Base-by-base conservation (phyloP, 2,888 invertebrate species). In the Urechis unicinctus region DNA sequence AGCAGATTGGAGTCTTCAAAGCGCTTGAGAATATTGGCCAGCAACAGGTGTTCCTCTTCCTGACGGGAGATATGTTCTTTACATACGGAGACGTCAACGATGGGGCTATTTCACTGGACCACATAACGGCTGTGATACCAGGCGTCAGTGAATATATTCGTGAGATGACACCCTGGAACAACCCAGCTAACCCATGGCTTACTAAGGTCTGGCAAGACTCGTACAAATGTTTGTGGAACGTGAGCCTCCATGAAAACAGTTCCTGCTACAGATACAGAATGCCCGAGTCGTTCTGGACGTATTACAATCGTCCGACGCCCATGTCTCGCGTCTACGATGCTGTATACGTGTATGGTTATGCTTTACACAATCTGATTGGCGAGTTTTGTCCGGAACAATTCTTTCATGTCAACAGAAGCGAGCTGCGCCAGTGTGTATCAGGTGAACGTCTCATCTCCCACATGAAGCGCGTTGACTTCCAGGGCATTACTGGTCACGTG, bases 301-400 rank as follows among this genome's bases (percentile, higher is more conserved):
- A 47, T 21, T 2, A 50, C 36, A 13, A 6, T 25, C 22, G 9
- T 17, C 43, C 24, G 44, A 5, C 51, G 4, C 30, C 22, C 4
- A 43, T 26, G 1, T 57, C 56, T 9, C 50, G 55, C 29, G 58
- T 60, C 21, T 64, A 68, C 13, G 71, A 71, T 47, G 64, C 63
- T 22, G 66, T 70, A 1, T 64, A 64, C 50, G 66, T 66, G 1
- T 62, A 65, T 36, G 69, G 68, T 2, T 51, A 62, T 48, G 69
- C 68, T 1, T 36, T 70, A 3, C 56, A 68, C 41, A 57, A 53
- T 9, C 59, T 69, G 28, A 64, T 69, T 0, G 30, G 53, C 3
- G 59, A 58, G 5, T 47, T 64, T 9, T 72, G 72, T 47, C 65
- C 64, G 1, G 43, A 44, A 0, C 62, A 59, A 26, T 59, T 61